Conservation (phyloP, 2,888 invertebrate genomes). For the Phortica magna region DNA sequence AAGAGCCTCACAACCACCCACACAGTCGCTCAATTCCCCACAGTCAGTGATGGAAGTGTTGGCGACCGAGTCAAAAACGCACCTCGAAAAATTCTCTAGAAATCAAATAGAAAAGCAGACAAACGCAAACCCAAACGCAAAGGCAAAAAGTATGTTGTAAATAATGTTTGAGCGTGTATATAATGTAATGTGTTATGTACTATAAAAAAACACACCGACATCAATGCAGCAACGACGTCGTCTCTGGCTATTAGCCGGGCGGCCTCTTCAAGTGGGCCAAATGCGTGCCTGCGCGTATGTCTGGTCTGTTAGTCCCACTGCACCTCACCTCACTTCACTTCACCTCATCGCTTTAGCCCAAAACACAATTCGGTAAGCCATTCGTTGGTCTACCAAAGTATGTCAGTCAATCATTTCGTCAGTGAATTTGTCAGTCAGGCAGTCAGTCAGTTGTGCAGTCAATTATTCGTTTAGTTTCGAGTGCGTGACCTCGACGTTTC, state of each 20-base stretch:
- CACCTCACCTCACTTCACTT: background rate
- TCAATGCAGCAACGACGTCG: slow-evolving; percentile 11
- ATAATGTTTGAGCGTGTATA: background rate
- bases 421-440: background rate
- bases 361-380: background rate
- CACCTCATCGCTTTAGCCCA: background rate
- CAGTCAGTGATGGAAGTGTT: no score
- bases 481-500: background rate
- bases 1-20: background rate
- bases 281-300: slow-evolving; percentile 13
- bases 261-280: slow-evolving; percentile 23
- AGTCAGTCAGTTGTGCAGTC: slow-evolving; percentile 19
- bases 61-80: background rate
- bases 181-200: background rate
- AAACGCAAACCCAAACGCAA: no score
- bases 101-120: background rate
- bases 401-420: background rate
- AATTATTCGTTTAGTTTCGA: background rate
- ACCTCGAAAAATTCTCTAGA: background rate
- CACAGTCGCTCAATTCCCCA: background rate
- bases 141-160: slow-evolving; percentile 9
- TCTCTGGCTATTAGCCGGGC: slow-evolving; percentile 16
- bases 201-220: background rate
- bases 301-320: background rate
- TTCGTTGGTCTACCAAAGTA: background rate